Conservation (phyloP, 2,113 vertebrate genomes). For the Mastomys natalensis region DNA sequence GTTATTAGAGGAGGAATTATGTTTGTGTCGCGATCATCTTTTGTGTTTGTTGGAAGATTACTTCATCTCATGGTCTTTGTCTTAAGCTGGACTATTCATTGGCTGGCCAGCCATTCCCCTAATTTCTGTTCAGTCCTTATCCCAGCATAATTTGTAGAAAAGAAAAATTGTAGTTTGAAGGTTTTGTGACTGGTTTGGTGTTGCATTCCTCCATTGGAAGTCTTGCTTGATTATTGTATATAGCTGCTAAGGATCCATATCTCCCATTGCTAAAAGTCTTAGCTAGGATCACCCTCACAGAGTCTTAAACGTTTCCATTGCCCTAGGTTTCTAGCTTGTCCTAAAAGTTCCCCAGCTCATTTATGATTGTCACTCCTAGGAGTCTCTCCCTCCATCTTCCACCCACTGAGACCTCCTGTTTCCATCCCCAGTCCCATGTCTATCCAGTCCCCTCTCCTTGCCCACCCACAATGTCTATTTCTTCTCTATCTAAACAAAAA, state of each 20-base stretch:
- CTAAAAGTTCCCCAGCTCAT: neutral
- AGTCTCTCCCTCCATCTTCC: neutral
- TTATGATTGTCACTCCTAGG: neutral
- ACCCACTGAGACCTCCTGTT: neutral
- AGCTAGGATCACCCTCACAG: neutral
- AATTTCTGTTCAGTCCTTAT: neutral
- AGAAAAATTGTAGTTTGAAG: neutral
- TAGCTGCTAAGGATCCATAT: neutral
- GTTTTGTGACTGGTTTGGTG: neutral
- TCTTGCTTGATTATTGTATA: neutral
- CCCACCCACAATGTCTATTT: neutral
- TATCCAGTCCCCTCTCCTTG: neutral
- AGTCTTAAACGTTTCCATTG: neutral
- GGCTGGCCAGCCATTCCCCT: neutral
- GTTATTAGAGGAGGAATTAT: no score
- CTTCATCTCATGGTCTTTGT: neutral
- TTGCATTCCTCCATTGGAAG: neutral
- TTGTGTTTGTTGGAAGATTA: no score
- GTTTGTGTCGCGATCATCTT: no score
- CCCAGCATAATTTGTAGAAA: neutral
- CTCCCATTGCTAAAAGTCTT: neutral
- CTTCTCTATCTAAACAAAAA: neutral
- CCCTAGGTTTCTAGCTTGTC: neutral
- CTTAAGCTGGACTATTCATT: neutral
- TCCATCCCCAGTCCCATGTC: neutral